phyloP scores from a whole-genome alignment of 1,140 invertebrate species.

The Lepeophtheirus salmonis region DNA sequence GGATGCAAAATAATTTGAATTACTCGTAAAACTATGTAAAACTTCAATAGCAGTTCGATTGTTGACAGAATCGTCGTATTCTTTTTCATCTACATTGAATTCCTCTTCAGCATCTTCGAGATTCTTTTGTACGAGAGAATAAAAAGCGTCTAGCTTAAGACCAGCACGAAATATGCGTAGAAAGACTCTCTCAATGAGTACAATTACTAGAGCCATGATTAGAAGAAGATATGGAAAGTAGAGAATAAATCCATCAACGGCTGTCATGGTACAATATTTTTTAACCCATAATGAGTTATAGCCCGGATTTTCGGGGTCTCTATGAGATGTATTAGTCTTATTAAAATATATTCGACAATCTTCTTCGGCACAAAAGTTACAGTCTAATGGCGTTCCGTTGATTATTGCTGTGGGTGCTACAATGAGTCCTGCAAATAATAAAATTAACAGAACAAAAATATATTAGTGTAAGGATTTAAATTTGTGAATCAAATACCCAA shows the following conservation, averaged over 20 bases:
- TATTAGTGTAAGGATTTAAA: too few species aligned
- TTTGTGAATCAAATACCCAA: constrained; percentile 3
- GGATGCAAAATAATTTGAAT: background rate
- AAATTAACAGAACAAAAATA: too few species aligned
- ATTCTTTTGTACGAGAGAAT: background rate
- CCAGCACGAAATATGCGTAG: constrained; percentile 8
- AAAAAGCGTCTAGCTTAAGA: constrained; percentile 7
- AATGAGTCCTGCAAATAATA: constrained; percentile 9
- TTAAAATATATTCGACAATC: background rate
- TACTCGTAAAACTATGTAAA: background rate
- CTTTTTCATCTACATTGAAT: background rate
- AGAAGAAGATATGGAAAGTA: constrained; percentile 16
- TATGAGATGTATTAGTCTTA: background rate
- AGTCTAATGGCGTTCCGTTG: constrained; percentile 13
- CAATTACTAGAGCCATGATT: constrained; percentile 3
- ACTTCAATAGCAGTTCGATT: background rate
- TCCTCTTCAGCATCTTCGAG: background rate
- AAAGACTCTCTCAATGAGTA: constrained; percentile 16
- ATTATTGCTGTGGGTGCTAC: constrained; percentile 12
- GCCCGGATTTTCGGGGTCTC: background rate
- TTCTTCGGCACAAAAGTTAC: constrained; percentile 9
- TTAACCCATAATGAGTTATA: constrained; percentile 15
- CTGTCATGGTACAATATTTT: constrained; percentile 15
- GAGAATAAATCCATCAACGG: constrained; percentile 12
- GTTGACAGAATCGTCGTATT: background rate